These are phyloP conservation scores for Thyatira batis DNA, from an alignment of 2,888 invertebrate genomes.

Conservation along the genomic window DNA sequence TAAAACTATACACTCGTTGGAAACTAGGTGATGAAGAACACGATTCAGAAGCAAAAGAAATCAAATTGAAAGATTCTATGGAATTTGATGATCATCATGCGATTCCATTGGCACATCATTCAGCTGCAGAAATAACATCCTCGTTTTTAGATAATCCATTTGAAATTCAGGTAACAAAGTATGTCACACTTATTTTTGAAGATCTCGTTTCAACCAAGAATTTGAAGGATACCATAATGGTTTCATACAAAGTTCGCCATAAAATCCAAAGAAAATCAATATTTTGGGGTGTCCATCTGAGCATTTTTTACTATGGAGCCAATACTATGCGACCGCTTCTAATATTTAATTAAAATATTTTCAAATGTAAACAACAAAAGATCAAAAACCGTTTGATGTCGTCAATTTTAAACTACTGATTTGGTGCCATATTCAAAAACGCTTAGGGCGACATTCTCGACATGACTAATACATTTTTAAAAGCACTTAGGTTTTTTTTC, in stretches of 20 bases:
- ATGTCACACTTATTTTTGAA: background rate
- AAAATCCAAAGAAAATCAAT: too few relatives aligned
- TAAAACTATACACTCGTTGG: slow-evolving; percentile 62
- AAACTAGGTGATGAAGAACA: slow-evolving; percentile 43
- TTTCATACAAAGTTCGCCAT: too few relatives aligned
- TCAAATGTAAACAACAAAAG: too few relatives aligned
- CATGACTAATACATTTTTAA: too few relatives aligned
- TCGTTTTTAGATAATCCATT: slow-evolving; percentile 48
- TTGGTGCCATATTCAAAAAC: too few relatives aligned
- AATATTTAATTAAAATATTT: background rate
- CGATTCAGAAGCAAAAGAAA: slow-evolving; percentile 34
- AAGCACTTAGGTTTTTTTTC: background rate
- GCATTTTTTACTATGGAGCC: background rate
- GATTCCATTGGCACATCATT: slow-evolving; percentile 34
- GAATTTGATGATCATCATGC: slow-evolving; percentile 55
- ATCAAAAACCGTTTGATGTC: too few relatives aligned
- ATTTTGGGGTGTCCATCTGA: too few relatives aligned
- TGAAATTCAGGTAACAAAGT: slow-evolving; percentile 49
- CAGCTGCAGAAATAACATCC: slow-evolving; percentile 33
- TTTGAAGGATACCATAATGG: too few relatives aligned
- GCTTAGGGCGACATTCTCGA: too few relatives aligned
- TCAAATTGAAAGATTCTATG: slow-evolving; percentile 28
- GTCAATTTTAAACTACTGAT: too few relatives aligned
- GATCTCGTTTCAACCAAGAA: too few relatives aligned
- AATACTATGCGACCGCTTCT: background rate